Evolutionary conservation across 1,140 invertebrate genomes (phyloP).

Genomic region (Sogatella furcifera): DNA sequence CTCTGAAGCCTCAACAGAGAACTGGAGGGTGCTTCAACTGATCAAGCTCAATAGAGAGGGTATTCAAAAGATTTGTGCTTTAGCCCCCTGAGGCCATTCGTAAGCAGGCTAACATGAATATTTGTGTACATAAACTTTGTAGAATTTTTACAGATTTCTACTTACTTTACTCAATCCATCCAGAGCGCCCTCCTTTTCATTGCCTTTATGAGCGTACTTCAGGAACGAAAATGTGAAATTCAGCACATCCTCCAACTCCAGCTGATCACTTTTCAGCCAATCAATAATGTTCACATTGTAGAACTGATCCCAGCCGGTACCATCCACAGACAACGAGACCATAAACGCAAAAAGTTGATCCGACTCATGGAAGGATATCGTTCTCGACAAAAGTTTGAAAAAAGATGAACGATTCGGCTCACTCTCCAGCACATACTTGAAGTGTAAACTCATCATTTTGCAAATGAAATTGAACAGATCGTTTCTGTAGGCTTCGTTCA

Average conservation of each 20-base stretch:
- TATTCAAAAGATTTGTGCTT: no score
- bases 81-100: no score
- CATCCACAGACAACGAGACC: not conserved
- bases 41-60: no score
- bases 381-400: not conserved
- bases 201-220: constrained; percentile 32
- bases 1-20: no score
- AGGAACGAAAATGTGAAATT: constrained; percentile 47
- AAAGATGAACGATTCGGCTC: not conserved
- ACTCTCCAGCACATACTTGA: no score
- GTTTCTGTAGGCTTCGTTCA: no score
- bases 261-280: constrained; percentile 31
- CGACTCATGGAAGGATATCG: not conserved
- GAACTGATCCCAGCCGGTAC: not conserved
- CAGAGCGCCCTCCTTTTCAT: constrained; percentile 39
- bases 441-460: no score
- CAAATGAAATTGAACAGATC: no score
- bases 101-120: no score
- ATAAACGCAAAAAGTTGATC: not conserved
- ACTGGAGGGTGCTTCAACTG: no score
- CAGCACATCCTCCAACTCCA: constrained; percentile 33
- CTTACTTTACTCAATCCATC: constrained; percentile 37
- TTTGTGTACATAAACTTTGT: no score
- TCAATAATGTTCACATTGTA: constrained; percentile 3
- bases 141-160: no score